Conservation (phyloP, 1,140 invertebrate genomes). For the Olivierus martensii region DNA sequence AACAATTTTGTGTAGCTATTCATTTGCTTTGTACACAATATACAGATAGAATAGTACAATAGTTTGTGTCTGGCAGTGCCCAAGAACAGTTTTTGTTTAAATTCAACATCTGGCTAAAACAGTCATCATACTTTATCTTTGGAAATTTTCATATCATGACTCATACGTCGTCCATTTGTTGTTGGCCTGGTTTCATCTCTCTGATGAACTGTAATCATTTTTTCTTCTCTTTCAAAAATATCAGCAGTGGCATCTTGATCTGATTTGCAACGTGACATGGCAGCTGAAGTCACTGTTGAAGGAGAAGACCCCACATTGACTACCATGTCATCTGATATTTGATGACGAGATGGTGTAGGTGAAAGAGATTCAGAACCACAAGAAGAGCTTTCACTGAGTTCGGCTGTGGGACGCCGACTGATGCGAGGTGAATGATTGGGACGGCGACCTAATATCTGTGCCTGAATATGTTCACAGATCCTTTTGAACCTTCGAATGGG, state of each 20-base stretch:
- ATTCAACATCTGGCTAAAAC: too few relatives aligned
- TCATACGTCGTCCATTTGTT: conserved; percentile 20
- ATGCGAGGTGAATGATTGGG: conserved; percentile 45
- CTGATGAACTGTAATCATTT: conserved; percentile 6
- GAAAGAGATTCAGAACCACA: conserved; percentile 61
- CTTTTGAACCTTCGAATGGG: conserved; percentile 87
- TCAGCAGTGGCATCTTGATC: conserved; percentile 21
- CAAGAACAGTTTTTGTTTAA: too few relatives aligned
- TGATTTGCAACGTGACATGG: conserved; percentile 21
- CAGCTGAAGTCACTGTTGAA: conserved; percentile 1
- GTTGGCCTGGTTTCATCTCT: conserved; percentile 9
- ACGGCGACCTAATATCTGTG: conserved; percentile 56
- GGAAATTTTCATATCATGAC: conserved; percentile 16
- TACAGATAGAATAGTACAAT: too few relatives aligned
- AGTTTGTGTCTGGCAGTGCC: too few relatives aligned
- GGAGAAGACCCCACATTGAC: conserved; percentile 6
- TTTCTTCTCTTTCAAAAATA: conserved; percentile 19
- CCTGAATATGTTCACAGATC: conserved; percentile 92
- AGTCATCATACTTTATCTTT: conserved; percentile 14
- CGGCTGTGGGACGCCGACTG: conserved; percentile 37
- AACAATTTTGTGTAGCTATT: too few relatives aligned
- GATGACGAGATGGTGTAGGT: conserved; percentile 24
- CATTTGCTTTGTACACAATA: too few relatives aligned
- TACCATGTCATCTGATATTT: conserved; percentile 18
- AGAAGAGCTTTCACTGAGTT: conserved; percentile 63